phyloP scores from a whole-genome alignment of 2,888 invertebrate species.

The Antheraea assamensis region DNA sequence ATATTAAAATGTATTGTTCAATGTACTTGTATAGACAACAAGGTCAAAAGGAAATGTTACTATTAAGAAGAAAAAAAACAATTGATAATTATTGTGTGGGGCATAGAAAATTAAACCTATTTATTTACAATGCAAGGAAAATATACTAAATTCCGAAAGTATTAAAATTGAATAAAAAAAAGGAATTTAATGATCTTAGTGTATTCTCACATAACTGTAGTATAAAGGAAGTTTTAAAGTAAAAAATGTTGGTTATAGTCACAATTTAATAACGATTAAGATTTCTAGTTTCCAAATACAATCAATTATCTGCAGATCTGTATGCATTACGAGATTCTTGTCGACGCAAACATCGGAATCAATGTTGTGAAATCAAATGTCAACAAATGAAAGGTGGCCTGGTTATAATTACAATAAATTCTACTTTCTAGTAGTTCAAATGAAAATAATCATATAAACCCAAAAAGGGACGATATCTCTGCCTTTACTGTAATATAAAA shows the following conservation, averaged over 20 bases:
- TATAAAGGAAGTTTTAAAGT: too few species aligned
- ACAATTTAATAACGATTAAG: not conserved
- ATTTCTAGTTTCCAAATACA: not conserved
- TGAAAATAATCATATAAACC: constrained; percentile 39
- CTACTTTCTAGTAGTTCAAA: constrained; percentile 42
- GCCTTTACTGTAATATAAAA: constrained; percentile 33
- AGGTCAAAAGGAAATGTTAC: not conserved
- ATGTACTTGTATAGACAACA: not conserved
- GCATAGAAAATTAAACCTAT: not conserved
- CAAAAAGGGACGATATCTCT: constrained; percentile 28
- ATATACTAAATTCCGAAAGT: not conserved
- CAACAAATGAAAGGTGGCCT: constrained; percentile 59
- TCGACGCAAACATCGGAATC: constrained; percentile 35
- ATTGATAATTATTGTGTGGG: not conserved
- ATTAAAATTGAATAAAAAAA: not conserved
- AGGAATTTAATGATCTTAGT: not conserved
- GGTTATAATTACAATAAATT: constrained; percentile 40
- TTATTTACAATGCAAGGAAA: too few species aligned
- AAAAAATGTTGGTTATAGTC: not conserved
- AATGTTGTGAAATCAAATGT: constrained; percentile 57
- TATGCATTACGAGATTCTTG: constrained; percentile 16
- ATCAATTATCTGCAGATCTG: not conserved
- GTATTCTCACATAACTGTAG: not conserved
- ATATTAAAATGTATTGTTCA: not conserved
- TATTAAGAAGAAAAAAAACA: not conserved